Percentiles rank a stretch among this genome's conserved stretches.
These are phyloP conservation scores for Melolontha melolontha DNA, from an alignment of 2,888 invertebrate genomes.

Conservation along the genomic window DNA sequence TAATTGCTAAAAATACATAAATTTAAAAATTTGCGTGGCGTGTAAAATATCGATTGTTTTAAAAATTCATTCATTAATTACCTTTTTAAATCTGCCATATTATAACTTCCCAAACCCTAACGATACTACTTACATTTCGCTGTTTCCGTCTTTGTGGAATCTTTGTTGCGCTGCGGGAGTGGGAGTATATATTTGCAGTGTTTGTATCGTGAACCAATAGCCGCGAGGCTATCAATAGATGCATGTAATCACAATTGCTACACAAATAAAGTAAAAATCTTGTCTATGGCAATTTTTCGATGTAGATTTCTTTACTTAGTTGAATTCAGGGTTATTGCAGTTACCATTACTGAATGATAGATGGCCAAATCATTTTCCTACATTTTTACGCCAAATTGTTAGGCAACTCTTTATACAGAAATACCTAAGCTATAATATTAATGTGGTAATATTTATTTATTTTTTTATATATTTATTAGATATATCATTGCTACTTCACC, in stretches of 20 bases:
- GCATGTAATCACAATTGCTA: slow-evolving; percentile 23
- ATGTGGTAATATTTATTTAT: no score
- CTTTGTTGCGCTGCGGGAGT: slow-evolving; percentile 40
- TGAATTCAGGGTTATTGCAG: no score
- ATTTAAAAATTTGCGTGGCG: not conserved
- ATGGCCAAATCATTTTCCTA: no score
- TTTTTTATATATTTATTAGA: no score
- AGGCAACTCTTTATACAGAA: no score
- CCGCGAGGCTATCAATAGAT: slow-evolving; percentile 44
- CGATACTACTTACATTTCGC: slow-evolving; percentile 33
- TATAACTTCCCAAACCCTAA: slow-evolving; percentile 24
- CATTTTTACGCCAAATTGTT: no score
- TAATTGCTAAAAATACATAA: slow-evolving; percentile 29
- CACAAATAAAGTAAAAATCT: slow-evolving; percentile 4
- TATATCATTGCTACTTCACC: no score
- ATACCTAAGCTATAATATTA: no score
- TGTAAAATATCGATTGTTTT: slow-evolving; percentile 14
- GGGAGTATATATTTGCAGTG: slow-evolving; percentile 44
- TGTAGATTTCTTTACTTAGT: no score
- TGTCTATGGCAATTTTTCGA: not conserved
- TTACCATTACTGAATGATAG: no score
- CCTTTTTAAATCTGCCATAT: slow-evolving; percentile 47
- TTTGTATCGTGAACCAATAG: slow-evolving; percentile 43
- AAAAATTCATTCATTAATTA: slow-evolving; percentile 42
- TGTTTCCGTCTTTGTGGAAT: slow-evolving; percentile 48